These are phyloP conservation scores for Theocolax elegans DNA, from an alignment of 1,140 invertebrate species.

Conservation along the genomic window DNA sequence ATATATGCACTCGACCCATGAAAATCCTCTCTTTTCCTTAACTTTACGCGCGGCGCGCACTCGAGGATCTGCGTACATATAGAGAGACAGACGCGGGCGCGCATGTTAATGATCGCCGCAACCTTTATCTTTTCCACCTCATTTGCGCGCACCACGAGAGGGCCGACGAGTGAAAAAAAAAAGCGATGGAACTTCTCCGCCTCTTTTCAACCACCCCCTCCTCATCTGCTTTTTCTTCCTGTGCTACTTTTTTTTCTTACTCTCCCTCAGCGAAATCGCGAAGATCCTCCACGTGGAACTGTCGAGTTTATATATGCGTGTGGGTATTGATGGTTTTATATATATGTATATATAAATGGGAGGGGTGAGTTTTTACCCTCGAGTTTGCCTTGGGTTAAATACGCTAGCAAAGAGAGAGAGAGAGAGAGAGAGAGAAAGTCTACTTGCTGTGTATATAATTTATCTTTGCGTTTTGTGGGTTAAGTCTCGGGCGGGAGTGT, in stretches of 20 bases:
- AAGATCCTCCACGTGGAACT: background rate
- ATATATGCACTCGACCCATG: no score
- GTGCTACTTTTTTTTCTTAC: slow-evolving; percentile 43
- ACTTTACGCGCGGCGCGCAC: background rate
- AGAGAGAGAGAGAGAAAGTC: background rate
- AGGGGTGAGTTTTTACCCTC: no score
- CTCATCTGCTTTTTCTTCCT: no score
- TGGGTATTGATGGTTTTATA: background rate
- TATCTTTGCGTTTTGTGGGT: slow-evolving; percentile 5
- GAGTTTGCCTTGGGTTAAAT: no score
- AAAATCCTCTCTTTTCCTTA: slow-evolving; percentile 13
- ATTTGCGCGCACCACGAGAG: slow-evolving; percentile 61
- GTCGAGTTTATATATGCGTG: background rate
- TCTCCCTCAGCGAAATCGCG: slow-evolving; percentile 24
- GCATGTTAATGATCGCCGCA: slow-evolving; percentile 68
- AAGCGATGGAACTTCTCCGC: no score
- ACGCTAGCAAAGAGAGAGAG: background rate
- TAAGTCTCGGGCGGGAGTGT: no score
- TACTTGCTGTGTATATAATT: slow-evolving; percentile 3
- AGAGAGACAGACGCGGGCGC: slow-evolving; percentile 42
- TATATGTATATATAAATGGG: no score
- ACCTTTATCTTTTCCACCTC: slow-evolving; percentile 69
- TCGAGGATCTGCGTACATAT: no score
- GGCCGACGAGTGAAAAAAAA: no score
- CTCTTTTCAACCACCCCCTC: slow-evolving; percentile 39